These are phyloP conservation scores for Luidia sarsii DNA, from an alignment of 53 echinoderm and acorn worm species.

Conservation along the genomic window DNA sequence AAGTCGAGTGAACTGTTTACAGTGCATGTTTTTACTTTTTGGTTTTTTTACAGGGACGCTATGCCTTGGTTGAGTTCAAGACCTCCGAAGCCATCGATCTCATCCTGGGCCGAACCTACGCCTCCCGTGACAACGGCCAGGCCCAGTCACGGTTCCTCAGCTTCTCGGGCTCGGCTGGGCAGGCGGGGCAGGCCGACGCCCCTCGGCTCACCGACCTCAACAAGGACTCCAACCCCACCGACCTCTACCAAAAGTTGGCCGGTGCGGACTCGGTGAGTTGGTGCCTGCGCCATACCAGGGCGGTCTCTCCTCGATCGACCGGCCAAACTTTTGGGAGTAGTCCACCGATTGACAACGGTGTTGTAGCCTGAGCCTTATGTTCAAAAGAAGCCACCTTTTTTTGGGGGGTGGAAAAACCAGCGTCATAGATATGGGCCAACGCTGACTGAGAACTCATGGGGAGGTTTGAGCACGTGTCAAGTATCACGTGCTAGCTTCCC, in stretches of 20 bases:
- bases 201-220: conserved; percentile 22
- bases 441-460: too few species aligned
- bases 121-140: conserved; percentile 8
- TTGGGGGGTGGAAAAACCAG: too few species aligned
- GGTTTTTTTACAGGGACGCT: conserved; percentile 63
- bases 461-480: too few species aligned
- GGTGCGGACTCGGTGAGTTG: conserved; percentile 64
- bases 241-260: conserved; percentile 58
- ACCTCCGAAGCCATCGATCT: conserved; percentile 50
- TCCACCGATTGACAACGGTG: too few species aligned
- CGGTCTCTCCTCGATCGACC: too few species aligned
- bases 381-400: too few species aligned
- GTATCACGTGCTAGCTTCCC: too few species aligned
- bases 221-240: conserved; percentile 56
- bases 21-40: background rate
- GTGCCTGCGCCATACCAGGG: too few species aligned
- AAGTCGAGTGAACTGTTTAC: too few species aligned
- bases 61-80: conserved; percentile 83
- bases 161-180: conserved; percentile 61
- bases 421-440: too few species aligned
- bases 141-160: conserved; percentile 74
- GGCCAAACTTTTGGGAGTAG: too few species aligned
- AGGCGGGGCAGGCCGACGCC: background rate
- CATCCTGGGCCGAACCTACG: conserved; percentile 56
- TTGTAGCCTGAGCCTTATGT: too few species aligned